Conservation (phyloP, 2,888 invertebrate species). For the Eulithis testata region DNA sequence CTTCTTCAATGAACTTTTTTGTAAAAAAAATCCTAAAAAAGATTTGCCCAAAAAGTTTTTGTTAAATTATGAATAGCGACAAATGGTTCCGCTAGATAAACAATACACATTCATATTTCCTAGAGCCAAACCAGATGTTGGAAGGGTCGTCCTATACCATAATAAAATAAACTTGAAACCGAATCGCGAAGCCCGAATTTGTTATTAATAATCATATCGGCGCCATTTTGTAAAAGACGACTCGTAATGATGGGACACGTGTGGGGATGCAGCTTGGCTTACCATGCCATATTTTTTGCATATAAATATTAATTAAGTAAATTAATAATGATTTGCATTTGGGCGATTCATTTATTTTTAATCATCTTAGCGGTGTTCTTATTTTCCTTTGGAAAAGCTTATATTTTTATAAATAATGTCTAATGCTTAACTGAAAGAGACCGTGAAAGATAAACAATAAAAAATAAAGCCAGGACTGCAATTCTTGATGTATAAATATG, state of each 20-base stretch:
- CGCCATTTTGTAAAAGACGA: slow-evolving; percentile 73
- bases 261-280: slow-evolving; percentile 35
- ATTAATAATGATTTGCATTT: no score
- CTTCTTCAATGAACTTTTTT: not conserved
- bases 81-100: slow-evolving; percentile 78
- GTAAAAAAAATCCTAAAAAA: not conserved
- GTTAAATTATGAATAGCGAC: slow-evolving; percentile 36
- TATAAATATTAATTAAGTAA: not conserved
- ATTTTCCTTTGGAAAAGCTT: no score
- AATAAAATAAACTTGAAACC: slow-evolving; percentile 74
- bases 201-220: slow-evolving; percentile 81
- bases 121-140: slow-evolving; percentile 75
- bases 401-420: no score
- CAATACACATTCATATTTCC: slow-evolving; percentile 65
- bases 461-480: no score
- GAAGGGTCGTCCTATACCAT: slow-evolving; percentile 59
- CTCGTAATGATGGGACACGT: slow-evolving; percentile 54
- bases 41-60: slow-evolving; percentile 29
- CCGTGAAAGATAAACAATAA: no score
- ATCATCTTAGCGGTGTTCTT: no score
- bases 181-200: slow-evolving; percentile 69
- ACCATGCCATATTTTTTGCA: slow-evolving; percentile 35
- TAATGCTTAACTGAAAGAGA: no score
- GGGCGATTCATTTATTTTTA: no score
- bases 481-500: no score